Evolutionary conservation across 1,140 invertebrate species (phyloP), one percentile per base, ranked within the genome.

Genomic region (Drosophila littoralis): DNA sequence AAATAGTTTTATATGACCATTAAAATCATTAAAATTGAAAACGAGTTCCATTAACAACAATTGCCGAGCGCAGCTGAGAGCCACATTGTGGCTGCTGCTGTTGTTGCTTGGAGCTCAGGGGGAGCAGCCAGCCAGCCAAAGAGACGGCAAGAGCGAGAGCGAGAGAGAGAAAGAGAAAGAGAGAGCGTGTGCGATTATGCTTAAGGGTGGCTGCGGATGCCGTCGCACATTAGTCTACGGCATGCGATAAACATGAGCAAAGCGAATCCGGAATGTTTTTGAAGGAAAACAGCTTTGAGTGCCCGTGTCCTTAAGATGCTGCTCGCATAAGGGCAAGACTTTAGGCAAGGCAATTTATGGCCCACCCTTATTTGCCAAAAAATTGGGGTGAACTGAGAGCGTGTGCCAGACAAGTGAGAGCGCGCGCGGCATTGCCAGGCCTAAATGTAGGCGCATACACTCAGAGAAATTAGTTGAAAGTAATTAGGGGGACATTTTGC

Each of bases 341-440:
- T 72, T 38, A 22, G 22, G 22, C 22, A 42, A 52, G 64, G 79
- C 66, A 74, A 82, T 78, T 77, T 65, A 78, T 46, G 43, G 79
- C 71, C 55, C 54, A 81, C 79, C 79, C 79, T 65, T 82, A 75
- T 75, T 69, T 40, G 71, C 51, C 66, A 43, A 36, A 58, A 50
- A 66, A n/a, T 59, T 59, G 69, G 69, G 63, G 69, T 79, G 38
- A 48, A 58, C 6, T 55, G 38, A 45, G 42, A 42, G 13, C 43
- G 33, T 43, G 28, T 50, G 22, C 22, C 63, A 70, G 46, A 13
- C 10, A 8, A 12, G 9, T 7, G 46, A 64, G 58, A 60, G 33
- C 10, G 6, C 3, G 9, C 33, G 52, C 7, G 28, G 75, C 51
- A 61, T 78, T 82, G 75, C 70, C 79, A 83, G 54, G 22, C 7